Base-by-base conservation (phyloP, 2,888 invertebrate genomes). In the Tetranychus piercei region DNA sequence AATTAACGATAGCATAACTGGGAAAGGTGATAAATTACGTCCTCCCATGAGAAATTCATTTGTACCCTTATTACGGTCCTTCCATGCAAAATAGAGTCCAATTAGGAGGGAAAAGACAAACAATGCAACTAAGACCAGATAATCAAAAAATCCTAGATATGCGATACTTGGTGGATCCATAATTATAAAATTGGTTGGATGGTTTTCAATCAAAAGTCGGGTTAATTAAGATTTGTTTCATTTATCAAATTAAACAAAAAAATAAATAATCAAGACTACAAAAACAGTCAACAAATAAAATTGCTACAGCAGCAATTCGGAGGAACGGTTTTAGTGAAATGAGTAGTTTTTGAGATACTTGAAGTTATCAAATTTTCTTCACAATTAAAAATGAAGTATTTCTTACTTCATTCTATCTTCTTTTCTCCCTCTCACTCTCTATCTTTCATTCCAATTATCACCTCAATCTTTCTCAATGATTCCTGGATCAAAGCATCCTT, bases 61-160 rank as follows among this genome's bases (percentile, higher is more conserved):
- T 43, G 81, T 81, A 82, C 78, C 88, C 81, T 85, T 83, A 78
- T 83, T 85, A 79, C 83, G 78, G 66, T 76, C 77, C 23, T 84
- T 85, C 79, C 86, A 86, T 80, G 86, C 82, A 79, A 81, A 82
- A 76, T 80, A 82, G 22, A 82, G 74, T 0, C 83, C 82, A 69
- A 82, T 81, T 5, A 80, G 78, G 9, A 82, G 77, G 6, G 82
- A 82, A 9, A 81, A 75, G 0, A 77, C 77, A 64, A 82, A 77
- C 34, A 81, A 80, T 0, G 80, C 78, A 4, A 77, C 78, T 75
- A 82, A 81, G 9, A 82, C 80, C 20, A 80, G 74, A 78, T 82
- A 82, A 77, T 81, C 81, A 65, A 73, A 18, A 44, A 9, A 8
- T 23, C 71, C 71, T 44, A 71, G 44, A 22, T 69, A 23, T 20